Conservation (phyloP, 2,113 vertebrate genomes). For the Megalops atlanticus region DNA sequence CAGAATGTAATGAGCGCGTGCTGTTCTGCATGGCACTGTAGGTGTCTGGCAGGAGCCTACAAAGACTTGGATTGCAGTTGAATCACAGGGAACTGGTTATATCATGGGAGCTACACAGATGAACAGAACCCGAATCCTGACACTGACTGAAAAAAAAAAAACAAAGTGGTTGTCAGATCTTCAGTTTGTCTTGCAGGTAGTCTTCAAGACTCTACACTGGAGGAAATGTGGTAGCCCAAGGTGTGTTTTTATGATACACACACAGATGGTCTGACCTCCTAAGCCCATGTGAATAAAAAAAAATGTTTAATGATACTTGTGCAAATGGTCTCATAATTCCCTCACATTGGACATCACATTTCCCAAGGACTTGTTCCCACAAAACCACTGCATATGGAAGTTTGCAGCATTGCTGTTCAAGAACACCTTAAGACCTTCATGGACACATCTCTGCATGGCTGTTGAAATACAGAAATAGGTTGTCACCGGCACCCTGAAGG, state of each 20-base stretch:
- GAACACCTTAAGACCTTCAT: background rate
- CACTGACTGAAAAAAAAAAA: background rate
- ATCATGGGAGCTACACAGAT: background rate
- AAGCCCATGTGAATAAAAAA: too few relatives aligned
- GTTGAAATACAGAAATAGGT: background rate
- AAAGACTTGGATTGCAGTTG: background rate
- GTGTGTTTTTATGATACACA: too few relatives aligned
- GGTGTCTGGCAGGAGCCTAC: background rate
- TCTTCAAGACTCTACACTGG: background rate
- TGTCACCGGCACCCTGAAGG: background rate
- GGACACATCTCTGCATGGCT: background rate
- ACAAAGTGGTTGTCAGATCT: background rate
- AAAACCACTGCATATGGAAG: background rate
- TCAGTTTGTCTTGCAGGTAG: background rate
- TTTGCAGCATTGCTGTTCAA: background rate
- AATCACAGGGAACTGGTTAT: background rate
- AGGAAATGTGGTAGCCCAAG: too few relatives aligned
- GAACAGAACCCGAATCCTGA: background rate
- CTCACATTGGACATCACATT: too few relatives aligned
- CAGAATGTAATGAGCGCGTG: background rate
- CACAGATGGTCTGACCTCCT: too few relatives aligned
- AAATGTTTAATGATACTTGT: background rate
- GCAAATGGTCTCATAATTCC: too few relatives aligned
- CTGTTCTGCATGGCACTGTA: background rate
- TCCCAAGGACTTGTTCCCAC: background rate